phyloP scores from a whole-genome alignment of 2,113 vertebrate genomes.

The Peromyscus maniculatus region DNA sequence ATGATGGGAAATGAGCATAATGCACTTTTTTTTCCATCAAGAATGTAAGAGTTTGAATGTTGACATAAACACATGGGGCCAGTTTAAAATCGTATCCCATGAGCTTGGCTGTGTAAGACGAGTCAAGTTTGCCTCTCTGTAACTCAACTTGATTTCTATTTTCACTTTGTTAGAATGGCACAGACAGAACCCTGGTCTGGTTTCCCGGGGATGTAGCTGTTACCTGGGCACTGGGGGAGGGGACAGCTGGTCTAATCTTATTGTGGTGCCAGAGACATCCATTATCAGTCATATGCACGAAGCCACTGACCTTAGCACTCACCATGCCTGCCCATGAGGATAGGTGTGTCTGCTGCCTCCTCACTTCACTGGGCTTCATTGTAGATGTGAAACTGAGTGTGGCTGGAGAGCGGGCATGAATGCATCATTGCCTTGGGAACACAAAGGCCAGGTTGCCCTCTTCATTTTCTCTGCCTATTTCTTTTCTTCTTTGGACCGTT shows the following conservation, averaged over 20 bases:
- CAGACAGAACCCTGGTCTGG: neutral
- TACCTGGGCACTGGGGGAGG: neutral
- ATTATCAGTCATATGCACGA: rapidly evolving
- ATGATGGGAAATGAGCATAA: neutral
- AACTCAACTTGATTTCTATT: neutral
- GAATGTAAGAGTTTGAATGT: neutral
- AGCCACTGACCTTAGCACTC: neutral
- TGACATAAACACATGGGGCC: too few species aligned
- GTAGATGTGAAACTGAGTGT: too few species aligned
- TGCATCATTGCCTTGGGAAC: neutral
- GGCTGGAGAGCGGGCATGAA: neutral
- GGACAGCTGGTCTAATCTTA: neutral
- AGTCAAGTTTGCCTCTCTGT: neutral
- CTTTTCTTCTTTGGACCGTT: neutral
- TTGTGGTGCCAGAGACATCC: too few species aligned
- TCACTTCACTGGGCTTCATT: neutral
- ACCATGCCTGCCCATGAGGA: neutral
- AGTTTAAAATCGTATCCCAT: neutral
- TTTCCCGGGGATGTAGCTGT: neutral
- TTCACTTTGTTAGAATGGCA: neutral
- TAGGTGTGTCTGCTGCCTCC: neutral
- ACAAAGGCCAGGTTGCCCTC: neutral
- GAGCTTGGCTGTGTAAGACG: neutral
- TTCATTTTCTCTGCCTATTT: neutral
- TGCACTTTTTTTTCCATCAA: neutral